These are phyloP conservation scores for Icerya purchasi DNA, from an alignment of 2,888 invertebrate genomes.

Conservation along the genomic window DNA sequence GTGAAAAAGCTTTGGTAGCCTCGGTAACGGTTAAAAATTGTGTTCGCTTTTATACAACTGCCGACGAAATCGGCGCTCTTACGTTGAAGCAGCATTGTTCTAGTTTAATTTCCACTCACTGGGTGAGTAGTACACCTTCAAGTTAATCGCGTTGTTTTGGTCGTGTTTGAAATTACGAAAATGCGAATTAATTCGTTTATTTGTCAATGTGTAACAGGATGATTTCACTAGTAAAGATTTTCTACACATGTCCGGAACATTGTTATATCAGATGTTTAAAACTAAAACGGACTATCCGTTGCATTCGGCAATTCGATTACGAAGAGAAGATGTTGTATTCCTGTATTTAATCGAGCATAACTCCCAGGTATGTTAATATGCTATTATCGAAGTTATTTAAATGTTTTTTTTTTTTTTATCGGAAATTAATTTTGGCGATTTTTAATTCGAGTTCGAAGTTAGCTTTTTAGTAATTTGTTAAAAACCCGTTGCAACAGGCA, in stretches of 20 bases:
- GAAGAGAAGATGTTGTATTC: constrained; percentile 85
- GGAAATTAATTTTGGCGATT: neutral
- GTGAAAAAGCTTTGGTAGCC: constrained; percentile 70
- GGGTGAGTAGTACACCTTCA: no score
- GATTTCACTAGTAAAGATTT: constrained; percentile 59
- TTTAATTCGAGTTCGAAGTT: no score
- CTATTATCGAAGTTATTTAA: neutral
- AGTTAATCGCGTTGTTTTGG: no score
- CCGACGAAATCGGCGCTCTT: constrained; percentile 68
- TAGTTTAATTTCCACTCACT: constrained; percentile 73
- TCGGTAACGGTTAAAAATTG: constrained; percentile 61
- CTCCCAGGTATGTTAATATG: constrained; percentile 45
- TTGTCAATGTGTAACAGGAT: constrained; percentile 30
- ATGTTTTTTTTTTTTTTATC: neutral
- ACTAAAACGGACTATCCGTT: constrained; percentile 69
- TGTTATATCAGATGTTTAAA: constrained; percentile 78
- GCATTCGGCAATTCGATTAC: constrained; percentile 68
- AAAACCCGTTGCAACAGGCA: no score
- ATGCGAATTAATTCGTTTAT: constrained; percentile 1
- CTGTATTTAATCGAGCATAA: constrained; percentile 79
- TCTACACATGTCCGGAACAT: constrained; percentile 73
- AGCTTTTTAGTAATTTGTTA: no score
- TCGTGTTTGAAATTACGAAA: no score
- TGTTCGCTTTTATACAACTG: constrained; percentile 74
- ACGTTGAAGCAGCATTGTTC: constrained; percentile 71